Percentiles rank a stretch among this genome's conserved stretches.
Conservation (phyloP, 1,140 invertebrate genomes). For the Tenebrio molitor region DNA sequence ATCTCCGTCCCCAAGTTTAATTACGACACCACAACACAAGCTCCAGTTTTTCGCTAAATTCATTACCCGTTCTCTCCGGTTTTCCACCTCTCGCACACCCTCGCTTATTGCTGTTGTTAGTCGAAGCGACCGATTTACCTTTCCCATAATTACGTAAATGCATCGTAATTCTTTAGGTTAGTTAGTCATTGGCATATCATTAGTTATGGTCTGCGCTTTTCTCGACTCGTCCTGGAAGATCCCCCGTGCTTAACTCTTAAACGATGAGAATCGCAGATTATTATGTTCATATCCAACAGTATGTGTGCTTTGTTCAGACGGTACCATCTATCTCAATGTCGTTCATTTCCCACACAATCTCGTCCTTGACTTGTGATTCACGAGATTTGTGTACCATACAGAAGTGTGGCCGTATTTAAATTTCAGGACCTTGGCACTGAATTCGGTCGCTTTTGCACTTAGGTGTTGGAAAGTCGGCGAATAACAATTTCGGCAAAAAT, state of each 20-base stretch:
- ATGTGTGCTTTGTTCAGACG: conserved; percentile 10
- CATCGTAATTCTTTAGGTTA: conserved; percentile 24
- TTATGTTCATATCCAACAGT: neutral
- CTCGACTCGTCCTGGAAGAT: neutral
- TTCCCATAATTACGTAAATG: conserved; percentile 26
- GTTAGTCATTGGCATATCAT: conserved; percentile 13
- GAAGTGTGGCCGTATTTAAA: neutral
- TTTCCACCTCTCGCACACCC: too few relatives aligned
- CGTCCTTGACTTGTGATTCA: conserved; percentile 14
- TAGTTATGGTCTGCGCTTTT: conserved; percentile 18
- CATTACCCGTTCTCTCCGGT: too few relatives aligned
- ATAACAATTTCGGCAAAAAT: too few relatives aligned
- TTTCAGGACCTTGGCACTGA: neutral
- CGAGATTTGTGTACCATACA: neutral
- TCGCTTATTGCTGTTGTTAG: too few relatives aligned
- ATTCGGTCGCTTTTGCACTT: too few relatives aligned
- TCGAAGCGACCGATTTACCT: neutral
- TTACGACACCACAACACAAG: too few relatives aligned
- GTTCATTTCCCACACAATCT: conserved; percentile 24
- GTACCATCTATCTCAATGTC: conserved; percentile 18
- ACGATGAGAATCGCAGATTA: neutral
- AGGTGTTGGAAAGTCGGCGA: too few relatives aligned
- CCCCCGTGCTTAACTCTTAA: neutral
- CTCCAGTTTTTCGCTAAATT: too few relatives aligned
- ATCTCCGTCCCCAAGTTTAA: too few relatives aligned